These are phyloP conservation scores for Tachysurus vachellii DNA, from an alignment of 2,113 vertebrate genomes.

Conservation along the genomic window DNA sequence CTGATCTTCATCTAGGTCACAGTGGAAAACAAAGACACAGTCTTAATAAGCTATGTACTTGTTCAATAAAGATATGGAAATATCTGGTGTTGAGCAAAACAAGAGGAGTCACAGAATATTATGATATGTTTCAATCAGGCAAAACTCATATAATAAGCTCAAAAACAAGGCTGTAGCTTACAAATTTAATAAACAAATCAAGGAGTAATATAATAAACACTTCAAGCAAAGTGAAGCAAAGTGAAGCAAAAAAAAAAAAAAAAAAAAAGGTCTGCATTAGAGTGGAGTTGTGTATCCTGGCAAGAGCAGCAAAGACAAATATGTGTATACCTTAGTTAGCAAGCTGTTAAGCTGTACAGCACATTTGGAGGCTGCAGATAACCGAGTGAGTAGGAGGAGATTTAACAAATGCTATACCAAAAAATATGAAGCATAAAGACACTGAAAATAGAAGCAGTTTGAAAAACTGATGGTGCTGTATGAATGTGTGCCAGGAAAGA, in stretches of 20 bases:
- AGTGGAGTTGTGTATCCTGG: neutral
- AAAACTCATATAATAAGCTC: neutral
- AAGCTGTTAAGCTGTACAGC: slow-evolving; percentile 31
- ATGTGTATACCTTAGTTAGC: slow-evolving; percentile 21
- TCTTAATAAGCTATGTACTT: slow-evolving; percentile 16
- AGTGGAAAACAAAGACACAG: neutral
- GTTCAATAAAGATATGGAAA: slow-evolving; percentile 18
- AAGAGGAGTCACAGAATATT: neutral
- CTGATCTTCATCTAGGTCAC: slow-evolving; percentile 14
- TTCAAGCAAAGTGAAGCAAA: neutral
- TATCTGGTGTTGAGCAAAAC: neutral
- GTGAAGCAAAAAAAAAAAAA: neutral
- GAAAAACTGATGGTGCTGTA: slow-evolving; percentile 7
- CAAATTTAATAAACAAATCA: neutral
- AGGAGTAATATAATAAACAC: slow-evolving; percentile 1
- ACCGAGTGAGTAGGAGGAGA: slow-evolving; percentile 34
- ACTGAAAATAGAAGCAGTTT: slow-evolving; percentile 19
- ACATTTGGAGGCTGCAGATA: slow-evolving; percentile 46
- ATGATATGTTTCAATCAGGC: neutral
- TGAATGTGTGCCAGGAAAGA: neutral
- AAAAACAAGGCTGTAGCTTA: neutral
- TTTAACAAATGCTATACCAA: slow-evolving; percentile 21
- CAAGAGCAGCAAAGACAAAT: slow-evolving; percentile 2
- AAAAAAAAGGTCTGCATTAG: neutral
- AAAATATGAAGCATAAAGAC: neutral